Percentiles rank a stretch among this genome's conserved stretches.
phyloP scores from a whole-genome alignment of 2,888 invertebrate species.

The Drosophila birchii region DNA sequence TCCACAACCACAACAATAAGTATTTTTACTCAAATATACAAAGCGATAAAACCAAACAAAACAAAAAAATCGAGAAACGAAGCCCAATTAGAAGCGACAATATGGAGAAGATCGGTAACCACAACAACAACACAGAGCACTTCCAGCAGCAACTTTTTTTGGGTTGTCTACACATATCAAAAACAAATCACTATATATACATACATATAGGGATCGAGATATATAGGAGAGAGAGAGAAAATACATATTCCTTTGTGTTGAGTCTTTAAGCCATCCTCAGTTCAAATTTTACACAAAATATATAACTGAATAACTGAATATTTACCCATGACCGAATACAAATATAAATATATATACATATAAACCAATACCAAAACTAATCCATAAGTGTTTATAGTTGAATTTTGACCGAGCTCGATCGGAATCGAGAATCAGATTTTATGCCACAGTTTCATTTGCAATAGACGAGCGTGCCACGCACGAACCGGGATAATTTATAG shows the following conservation, averaged over 20 bases:
- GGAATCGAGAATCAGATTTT: constrained; percentile 40
- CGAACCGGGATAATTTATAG: constrained; percentile 85
- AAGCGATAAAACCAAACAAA: constrained; percentile 46
- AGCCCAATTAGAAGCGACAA: constrained; percentile 63
- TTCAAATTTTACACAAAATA: constrained; percentile 67
- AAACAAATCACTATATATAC: constrained; percentile 37
- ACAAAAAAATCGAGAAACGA: constrained; percentile 58
- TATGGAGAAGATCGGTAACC: constrained; percentile 56
- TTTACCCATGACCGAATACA: constrained; percentile 56
- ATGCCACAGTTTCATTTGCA: constrained; percentile 84
- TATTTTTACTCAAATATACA: constrained; percentile 48
- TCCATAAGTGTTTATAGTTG: constrained; percentile 71
- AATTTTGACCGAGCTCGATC: constrained; percentile 56
- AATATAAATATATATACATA: constrained; percentile 57
- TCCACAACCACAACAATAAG: constrained; percentile 50
- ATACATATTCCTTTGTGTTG: constrained; percentile 52
- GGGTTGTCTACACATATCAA: constrained; percentile 77
- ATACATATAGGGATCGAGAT: constrained; percentile 25
- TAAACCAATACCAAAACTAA: constrained; percentile 55
- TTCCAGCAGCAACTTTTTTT: constrained; percentile 78
- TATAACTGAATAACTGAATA: constrained; percentile 43
- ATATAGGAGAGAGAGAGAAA: constrained; percentile 31
- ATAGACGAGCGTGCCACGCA: constrained; percentile 80
- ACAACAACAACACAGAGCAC: constrained; percentile 68
- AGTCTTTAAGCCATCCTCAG: constrained; percentile 76